Evolutionary conservation across 2,113 vertebrate species (phyloP), one percentile per base, ranked within the genome.

Genomic region (Stercorarius parasiticus): DNA sequence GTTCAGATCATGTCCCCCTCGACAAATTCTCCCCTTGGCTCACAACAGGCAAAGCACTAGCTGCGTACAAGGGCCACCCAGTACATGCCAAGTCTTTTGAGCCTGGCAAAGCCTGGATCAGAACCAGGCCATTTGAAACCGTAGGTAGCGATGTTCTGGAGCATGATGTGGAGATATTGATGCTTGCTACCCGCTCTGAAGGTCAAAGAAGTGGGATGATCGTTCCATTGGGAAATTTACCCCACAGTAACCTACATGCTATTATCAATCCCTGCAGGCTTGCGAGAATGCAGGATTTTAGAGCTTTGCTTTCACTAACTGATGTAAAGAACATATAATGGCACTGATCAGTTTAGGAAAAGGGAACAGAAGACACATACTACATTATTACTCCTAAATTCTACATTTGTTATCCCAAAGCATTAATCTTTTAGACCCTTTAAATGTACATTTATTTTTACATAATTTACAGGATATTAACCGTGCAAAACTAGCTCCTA

Each of bases 131-230:
- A 13, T 15, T 6, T 45, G 26, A 56, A 78, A 94, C 20, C 2
- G 1, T 0, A 90, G 13, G 10, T 3, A n/a, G 52, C 0, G 3
- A 71, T 0, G 4, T 53, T 66, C n/a, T 34, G 23, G 36, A 38
- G 43, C 36, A 34, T 15, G 43, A 27, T 0, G 0, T 61, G 20
- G 13, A 84, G 34, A 21, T 26, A 61, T 1, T n/a, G n/a, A 32
- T 40, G 56, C 36, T 55, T 2, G 2, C 34, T 23, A 87, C 0
- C 2, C 22, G 21, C 43, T 45, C 18, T 4, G 15, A 69, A 72
- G 82, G 43, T 36, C 26, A 82, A 74, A 71, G 10, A 42, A 53
- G 6, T 3, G 15, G 13, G n/a, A 12, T 9, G 7, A 47, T 25
- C 1, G 1, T 9, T 85, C 32, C 15, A 38, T 4, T 27, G 15